Percentiles rank a stretch among this genome's conserved stretches.
These are phyloP conservation scores for Gymnoscelis rufifasciata DNA, from an alignment of 2,888 invertebrate species.

Conservation along the genomic window DNA sequence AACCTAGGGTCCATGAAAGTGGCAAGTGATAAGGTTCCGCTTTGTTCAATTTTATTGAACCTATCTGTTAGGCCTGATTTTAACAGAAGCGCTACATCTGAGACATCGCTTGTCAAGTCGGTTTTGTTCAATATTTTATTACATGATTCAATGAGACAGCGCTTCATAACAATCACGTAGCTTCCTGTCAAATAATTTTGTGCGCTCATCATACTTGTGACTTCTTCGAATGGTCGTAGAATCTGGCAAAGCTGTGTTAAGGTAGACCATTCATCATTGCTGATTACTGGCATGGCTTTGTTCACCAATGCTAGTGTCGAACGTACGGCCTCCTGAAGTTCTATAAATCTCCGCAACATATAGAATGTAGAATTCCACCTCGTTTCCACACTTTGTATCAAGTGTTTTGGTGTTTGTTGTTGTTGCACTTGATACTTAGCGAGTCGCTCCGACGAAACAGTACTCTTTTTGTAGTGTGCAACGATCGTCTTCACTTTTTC, in stretches of 20 bases:
- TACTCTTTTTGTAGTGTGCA: not conserved
- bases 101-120: not conserved
- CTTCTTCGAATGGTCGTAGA: not conserved
- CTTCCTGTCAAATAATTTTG: slow-evolving; percentile 46
- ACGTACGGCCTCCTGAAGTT: not conserved
- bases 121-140: not conserved
- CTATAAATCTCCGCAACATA: not conserved
- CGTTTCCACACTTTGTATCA: not conserved
- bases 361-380: not conserved
- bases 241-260: not conserved
- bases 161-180: slow-evolving; percentile 24
- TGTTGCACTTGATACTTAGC: too few relatives aligned
- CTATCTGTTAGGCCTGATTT: not conserved
- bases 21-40: not conserved
- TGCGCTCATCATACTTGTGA: not conserved
- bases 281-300: not conserved
- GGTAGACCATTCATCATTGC: not conserved
- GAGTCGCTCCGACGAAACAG: not conserved
- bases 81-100: not conserved
- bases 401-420: not conserved
- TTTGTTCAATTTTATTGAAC: not conserved
- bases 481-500: not conserved
- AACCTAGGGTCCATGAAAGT: not conserved
- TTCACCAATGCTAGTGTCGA: not conserved
- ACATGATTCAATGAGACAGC: not conserved